Evolutionary conservation across 2,797 vertebrate genomes (phyloP).

Genomic region (Gallinago nigripennis): DNA sequence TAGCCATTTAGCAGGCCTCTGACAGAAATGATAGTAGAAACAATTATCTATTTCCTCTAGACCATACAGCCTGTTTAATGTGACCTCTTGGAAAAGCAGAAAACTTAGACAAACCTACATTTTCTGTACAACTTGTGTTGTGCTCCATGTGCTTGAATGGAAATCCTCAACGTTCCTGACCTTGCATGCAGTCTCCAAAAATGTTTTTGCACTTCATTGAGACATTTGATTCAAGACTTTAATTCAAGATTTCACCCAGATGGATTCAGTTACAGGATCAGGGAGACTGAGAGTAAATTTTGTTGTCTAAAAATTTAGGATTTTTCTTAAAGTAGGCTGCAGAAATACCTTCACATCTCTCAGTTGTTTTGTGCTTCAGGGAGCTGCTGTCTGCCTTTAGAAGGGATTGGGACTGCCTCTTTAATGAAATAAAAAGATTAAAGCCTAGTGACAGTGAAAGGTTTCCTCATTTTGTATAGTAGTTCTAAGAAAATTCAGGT

Average conservation of each 20-base stretch:
- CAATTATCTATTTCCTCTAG: background rate
- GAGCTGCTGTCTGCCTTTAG: background rate
- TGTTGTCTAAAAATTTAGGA: background rate
- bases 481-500: background rate
- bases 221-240: background rate
- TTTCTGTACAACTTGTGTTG: background rate
- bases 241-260: background rate
- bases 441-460: background rate
- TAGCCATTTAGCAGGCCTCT: background rate
- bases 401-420: background rate
- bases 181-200: background rate
- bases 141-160: background rate
- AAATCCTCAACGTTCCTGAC: background rate
- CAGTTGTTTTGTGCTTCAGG: background rate
- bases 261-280: background rate
- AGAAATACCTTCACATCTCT: background rate
- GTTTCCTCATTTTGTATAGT: background rate
- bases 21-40: background rate
- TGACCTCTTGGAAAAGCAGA: background rate
- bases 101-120: background rate
- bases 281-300: background rate
- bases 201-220: background rate
- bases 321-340: background rate
- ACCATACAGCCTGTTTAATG: background rate
- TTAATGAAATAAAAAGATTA: background rate